These are phyloP conservation scores for Dynastes hyllus DNA, from an alignment of 2,888 invertebrate genomes.

Conservation along the genomic window DNA sequence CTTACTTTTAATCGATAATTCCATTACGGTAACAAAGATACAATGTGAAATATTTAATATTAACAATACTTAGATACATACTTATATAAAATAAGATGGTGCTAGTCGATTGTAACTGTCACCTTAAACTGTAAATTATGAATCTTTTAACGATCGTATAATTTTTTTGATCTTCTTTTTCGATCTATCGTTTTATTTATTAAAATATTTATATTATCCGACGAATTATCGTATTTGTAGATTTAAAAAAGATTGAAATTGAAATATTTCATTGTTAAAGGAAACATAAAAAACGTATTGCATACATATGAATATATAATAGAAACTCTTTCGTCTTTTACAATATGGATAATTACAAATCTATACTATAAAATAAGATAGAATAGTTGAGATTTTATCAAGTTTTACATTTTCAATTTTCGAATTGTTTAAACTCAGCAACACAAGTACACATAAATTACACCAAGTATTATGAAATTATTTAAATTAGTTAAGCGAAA, in stretches of 20 bases:
- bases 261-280: neutral
- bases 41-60: constrained; percentile 26
- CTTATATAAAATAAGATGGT: constrained; percentile 49
- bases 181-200: constrained; percentile 16
- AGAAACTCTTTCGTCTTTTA: constrained; percentile 2
- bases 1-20: constrained; percentile 16
- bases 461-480: too few relatives aligned
- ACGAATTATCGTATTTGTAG: constrained; percentile 4
- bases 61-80: constrained; percentile 24
- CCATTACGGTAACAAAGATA: constrained; percentile 19
- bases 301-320: constrained; percentile 6
- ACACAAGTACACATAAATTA: neutral
- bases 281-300: constrained; percentile 1
- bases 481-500: too few relatives aligned
- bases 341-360: constrained; percentile 4
- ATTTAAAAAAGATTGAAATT: constrained; percentile 1
- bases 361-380: constrained; percentile 1
- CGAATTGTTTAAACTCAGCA: neutral
- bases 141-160: neutral
- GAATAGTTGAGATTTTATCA: constrained; percentile 6
- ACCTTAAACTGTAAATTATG: constrained; percentile 48
- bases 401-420: constrained; percentile 9
- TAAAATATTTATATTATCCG: constrained; percentile 12
- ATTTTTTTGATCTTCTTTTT: constrained; percentile 5
- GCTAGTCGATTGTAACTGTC: constrained; percentile 53